Evolutionary conservation across 1,140 invertebrate genomes (phyloP).

Genomic region (Berghia stephanieae): DNA sequence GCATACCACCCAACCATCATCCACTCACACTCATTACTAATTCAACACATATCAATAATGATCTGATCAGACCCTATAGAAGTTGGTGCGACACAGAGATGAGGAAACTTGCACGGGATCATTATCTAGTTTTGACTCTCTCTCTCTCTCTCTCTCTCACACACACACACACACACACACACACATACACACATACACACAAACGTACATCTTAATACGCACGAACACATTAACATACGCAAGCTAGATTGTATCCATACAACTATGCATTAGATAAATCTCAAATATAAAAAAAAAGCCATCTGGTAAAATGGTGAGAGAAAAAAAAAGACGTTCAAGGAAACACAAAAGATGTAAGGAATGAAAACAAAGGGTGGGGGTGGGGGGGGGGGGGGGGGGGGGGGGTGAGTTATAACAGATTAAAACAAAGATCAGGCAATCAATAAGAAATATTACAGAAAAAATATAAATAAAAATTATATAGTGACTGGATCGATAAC

Average conservation of each 20-base stretch:
- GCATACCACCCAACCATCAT: no score
- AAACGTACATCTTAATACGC: neutral
- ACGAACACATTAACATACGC: neutral
- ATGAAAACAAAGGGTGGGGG: neutral
- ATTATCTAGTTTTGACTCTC: no score
- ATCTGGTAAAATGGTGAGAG: neutral
- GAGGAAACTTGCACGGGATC: no score
- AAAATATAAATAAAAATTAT: neutral
- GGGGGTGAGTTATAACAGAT: neutral
- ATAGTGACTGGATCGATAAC: neutral
- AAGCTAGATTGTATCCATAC: neutral
- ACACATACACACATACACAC: neutral
- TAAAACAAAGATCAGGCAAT: neutral
- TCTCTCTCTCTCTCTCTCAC: neutral
- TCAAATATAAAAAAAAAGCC: neutral
- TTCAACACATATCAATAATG: no score
- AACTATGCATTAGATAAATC: neutral
- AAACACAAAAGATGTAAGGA: neutral
- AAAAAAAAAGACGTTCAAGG: neutral
- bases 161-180: neutral
- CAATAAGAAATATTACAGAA: neutral
- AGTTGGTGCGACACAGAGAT: no score
- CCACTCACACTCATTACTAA: no score
- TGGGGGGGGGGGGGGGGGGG: neutral
- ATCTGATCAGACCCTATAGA: no score